A percentile compares a stretch with the other conserved stretches of the same genome.
phyloP scores from a whole-genome alignment of 2,888 invertebrate genomes.

The Leucoma salicis region DNA sequence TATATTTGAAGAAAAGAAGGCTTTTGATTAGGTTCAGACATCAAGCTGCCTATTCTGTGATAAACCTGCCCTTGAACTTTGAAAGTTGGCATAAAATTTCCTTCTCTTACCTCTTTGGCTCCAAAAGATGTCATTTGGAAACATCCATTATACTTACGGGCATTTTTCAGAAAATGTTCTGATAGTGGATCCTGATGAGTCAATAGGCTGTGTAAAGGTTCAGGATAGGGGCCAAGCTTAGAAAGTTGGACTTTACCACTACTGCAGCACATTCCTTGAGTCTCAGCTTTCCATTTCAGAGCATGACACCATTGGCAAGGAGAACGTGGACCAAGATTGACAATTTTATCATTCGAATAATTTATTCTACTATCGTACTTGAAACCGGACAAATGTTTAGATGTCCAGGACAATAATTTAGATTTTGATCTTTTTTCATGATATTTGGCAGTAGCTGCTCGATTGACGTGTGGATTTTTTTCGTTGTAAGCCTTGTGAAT shows the following conservation, averaged over 20 bases:
- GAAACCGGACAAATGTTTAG: not conserved
- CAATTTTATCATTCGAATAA: constrained; percentile 1
- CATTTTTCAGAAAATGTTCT: too few relatives aligned
- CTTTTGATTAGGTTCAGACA: not conserved
- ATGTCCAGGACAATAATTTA: constrained; percentile 1
- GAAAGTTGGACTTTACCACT: not conserved
- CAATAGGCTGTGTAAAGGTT: constrained; percentile 1
- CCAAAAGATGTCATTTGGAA: too few relatives aligned
- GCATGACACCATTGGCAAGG: not conserved
- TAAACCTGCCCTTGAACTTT: constrained; percentile 1
- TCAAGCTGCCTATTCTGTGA: constrained; percentile 1
- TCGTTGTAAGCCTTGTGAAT: too few relatives aligned
- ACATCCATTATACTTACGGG: too few relatives aligned
- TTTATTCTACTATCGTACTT: not conserved
- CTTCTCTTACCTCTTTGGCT: not conserved
- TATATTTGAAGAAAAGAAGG: not conserved
- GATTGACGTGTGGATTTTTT: too few relatives aligned
- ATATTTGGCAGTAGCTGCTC: not conserved
- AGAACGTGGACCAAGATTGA: not conserved
- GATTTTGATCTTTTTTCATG: not conserved
- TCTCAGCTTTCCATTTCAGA: not conserved
- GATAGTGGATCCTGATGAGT: too few relatives aligned
- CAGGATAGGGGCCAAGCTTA: not conserved
- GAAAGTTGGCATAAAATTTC: not conserved
- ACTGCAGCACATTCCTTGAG: not conserved